Conservation (phyloP, 2,113 vertebrate species). For the Lichenostomus cassidix region DNA sequence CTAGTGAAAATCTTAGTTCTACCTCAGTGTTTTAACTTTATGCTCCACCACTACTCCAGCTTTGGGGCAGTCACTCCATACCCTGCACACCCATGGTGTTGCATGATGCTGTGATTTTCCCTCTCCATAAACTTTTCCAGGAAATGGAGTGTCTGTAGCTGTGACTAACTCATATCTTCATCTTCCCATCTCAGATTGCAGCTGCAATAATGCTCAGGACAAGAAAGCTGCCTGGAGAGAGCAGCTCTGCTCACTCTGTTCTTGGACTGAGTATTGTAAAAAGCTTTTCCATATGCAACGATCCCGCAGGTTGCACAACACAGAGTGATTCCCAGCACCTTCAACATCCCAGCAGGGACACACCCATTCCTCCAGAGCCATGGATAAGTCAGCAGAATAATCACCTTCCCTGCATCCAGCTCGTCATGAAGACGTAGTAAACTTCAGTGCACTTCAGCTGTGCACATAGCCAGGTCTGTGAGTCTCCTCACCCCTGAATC, state of each 20-base stretch:
- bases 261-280: not conserved
- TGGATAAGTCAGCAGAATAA: not conserved
- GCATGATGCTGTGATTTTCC: not conserved
- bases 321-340: not conserved
- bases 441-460: not conserved
- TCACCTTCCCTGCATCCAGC: not conserved
- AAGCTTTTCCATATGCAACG: rapidly evolving
- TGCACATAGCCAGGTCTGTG: not conserved
- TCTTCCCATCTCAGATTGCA: not conserved
- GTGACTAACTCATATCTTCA: not conserved
- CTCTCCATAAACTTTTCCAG: not conserved
- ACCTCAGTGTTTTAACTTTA: not conserved
- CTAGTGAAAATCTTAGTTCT: not conserved
- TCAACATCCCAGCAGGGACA: not conserved
- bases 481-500: not conserved
- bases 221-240: not conserved
- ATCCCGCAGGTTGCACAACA: not conserved
- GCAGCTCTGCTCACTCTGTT: not conserved
- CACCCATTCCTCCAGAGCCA: not conserved
- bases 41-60: not conserved
- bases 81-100: not conserved
- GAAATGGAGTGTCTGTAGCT: not conserved
- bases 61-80: not conserved
- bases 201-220: not conserved
- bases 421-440: not conserved